Conservation (phyloP, 2,113 vertebrate genomes). For the Cochlearius cochlearius region DNA sequence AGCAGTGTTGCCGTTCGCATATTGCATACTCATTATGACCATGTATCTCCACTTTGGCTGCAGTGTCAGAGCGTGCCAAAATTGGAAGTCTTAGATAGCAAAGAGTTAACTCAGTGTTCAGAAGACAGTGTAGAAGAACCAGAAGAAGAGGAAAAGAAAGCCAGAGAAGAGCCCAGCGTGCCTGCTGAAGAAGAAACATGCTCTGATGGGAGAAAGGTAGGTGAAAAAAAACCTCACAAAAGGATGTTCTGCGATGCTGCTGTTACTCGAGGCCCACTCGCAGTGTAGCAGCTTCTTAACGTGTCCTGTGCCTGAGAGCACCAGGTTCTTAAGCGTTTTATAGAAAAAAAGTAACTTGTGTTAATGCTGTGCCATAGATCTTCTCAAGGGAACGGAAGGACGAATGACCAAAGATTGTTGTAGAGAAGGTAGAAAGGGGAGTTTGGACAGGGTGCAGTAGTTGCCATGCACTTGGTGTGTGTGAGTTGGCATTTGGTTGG, state of each 20-base stretch:
- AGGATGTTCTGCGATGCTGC: background rate
- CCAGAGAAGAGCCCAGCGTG: accelerated
- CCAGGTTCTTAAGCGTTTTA: background rate
- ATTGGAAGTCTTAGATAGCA: background rate
- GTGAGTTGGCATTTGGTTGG: background rate
- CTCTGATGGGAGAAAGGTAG: background rate
- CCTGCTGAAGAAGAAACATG: slow-evolving; percentile 11
- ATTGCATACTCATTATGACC: slow-evolving; percentile 86
- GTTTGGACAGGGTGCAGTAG: background rate
- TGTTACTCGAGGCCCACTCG: background rate
- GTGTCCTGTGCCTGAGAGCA: background rate
- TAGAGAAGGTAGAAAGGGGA: background rate
- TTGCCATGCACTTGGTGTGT: background rate
- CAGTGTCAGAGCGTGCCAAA: background rate
- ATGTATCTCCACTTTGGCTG: slow-evolving; percentile 74
- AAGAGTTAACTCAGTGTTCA: background rate
- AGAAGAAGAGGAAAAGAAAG: background rate
- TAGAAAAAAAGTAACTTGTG: background rate
- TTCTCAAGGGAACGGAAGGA: background rate
- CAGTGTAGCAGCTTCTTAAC: background rate
- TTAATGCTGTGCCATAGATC: background rate
- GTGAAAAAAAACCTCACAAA: background rate
- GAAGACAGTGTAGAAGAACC: background rate
- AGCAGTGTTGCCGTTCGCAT: slow-evolving; percentile 79
- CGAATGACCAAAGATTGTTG: background rate